phyloP scores from a whole-genome alignment of 2,113 vertebrate species.

The Colistium nudipinnis region DNA sequence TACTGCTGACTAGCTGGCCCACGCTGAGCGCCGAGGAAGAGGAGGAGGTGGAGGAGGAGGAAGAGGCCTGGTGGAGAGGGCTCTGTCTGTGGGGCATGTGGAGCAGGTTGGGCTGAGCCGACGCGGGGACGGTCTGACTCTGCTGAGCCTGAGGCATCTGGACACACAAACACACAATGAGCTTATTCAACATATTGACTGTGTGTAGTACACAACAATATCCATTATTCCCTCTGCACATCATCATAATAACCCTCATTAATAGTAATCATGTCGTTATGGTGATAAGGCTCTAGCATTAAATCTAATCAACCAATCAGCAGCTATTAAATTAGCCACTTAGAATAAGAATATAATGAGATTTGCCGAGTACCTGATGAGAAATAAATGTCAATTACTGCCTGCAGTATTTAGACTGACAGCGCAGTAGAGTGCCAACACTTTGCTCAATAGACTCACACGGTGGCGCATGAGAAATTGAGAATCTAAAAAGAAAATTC shows the following conservation, averaged over 20 bases:
- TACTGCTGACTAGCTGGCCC: constrained; percentile 99
- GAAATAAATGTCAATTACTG: constrained; percentile 47
- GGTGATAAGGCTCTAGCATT: constrained; percentile 28
- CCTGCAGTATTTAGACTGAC: constrained; percentile 51
- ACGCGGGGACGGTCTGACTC: constrained; percentile 87
- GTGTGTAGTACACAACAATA: constrained; percentile 8
- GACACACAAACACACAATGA: constrained; percentile 42
- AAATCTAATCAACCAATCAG: constrained; percentile 57
- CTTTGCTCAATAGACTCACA: constrained; percentile 27
- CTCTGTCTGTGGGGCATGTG: constrained; percentile 94
- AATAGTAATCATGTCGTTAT: constrained; percentile 49
- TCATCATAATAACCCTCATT: constrained; percentile 37
- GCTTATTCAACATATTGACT: constrained; percentile 33
- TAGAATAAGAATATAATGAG: constrained; percentile 49
- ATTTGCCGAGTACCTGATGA: constrained; percentile 44
- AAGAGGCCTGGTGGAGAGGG: constrained; percentile 94
- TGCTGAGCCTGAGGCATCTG: constrained; percentile 91
- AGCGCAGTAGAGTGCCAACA: constrained; percentile 40
- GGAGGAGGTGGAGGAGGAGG: constrained; percentile 93
- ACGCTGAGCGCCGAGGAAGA: constrained; percentile 98
- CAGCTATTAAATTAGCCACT: constrained; percentile 62
- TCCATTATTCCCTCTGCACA: constrained; percentile 16
- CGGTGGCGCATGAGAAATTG: constrained; percentile 12
- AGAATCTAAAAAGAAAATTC: constrained; percentile 21
- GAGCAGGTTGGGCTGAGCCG: constrained; percentile 91